These are phyloP conservation scores for Probaryconus sp. DNA, from an alignment of 1,140 invertebrate genomes.

Conservation along the genomic window DNA sequence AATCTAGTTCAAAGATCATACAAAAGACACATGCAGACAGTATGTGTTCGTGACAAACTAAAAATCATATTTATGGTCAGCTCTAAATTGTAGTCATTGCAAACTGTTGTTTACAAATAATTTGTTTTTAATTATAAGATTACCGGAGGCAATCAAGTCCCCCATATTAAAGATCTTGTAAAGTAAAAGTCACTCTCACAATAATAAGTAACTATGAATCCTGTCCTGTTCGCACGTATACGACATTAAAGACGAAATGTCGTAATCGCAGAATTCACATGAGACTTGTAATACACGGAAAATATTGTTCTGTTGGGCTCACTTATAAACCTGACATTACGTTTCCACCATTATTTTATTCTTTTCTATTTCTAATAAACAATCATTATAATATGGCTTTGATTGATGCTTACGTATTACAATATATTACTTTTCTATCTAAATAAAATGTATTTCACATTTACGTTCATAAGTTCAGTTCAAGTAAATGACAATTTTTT, in stretches of 20 bases:
- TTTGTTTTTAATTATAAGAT: slow-evolving; percentile 25
- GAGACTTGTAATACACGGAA: slow-evolving; percentile 42
- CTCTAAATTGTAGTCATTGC: neutral
- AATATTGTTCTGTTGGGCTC: slow-evolving; percentile 44
- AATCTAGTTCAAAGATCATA: slow-evolving; percentile 16
- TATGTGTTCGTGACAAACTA: too few relatives aligned
- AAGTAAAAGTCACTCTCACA: slow-evolving; percentile 52
- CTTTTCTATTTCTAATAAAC: slow-evolving; percentile 5
- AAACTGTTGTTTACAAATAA: neutral
- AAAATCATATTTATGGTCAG: neutral
- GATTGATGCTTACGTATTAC: slow-evolving; percentile 4
- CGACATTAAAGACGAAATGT: slow-evolving; percentile 24
- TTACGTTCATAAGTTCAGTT: neutral
- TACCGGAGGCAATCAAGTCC: slow-evolving; percentile 15
- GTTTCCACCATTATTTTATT: slow-evolving; percentile 14
- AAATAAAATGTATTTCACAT: neutral
- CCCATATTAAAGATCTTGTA: slow-evolving; percentile 27
- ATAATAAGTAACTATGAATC: slow-evolving; percentile 35
- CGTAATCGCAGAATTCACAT: slow-evolving; percentile 46
- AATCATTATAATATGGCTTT: neutral
- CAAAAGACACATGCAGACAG: too few relatives aligned
- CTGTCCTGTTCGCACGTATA: slow-evolving; percentile 47
- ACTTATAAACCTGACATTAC: slow-evolving; percentile 33
- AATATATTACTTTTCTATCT: too few relatives aligned
- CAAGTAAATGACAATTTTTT: neutral